phyloP scores from a whole-genome alignment of 2,888 invertebrate genomes.

The Drosophila demipolita region DNA sequence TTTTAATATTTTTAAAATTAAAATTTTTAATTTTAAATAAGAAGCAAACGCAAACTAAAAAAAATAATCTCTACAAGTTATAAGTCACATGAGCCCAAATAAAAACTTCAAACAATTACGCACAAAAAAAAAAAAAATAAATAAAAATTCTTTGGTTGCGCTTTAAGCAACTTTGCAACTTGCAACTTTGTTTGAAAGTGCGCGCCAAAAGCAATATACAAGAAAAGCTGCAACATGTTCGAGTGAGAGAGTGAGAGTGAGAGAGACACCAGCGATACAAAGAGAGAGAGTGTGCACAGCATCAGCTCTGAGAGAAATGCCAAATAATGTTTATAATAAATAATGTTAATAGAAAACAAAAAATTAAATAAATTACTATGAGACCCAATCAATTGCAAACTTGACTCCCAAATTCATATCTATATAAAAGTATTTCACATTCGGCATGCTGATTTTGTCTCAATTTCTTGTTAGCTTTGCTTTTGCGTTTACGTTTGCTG shows the following conservation, averaged over 20 bases:
- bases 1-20: too few species aligned
- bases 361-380: neutral
- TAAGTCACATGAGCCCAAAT: constrained; percentile 62
- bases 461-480: constrained; percentile 49
- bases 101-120: constrained; percentile 27
- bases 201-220: constrained; percentile 44
- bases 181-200: constrained; percentile 48
- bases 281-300: constrained; percentile 38
- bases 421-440: constrained; percentile 35
- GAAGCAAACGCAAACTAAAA: constrained; percentile 40
- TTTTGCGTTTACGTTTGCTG: constrained; percentile 47
- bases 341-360: neutral
- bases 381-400: neutral
- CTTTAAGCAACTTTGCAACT: constrained; percentile 8
- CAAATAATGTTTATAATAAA: neutral
- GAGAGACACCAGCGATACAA: constrained; percentile 10
- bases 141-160: constrained; percentile 16
- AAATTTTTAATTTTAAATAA: constrained; percentile 53
- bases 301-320: constrained; percentile 19
- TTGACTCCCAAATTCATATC: neutral
- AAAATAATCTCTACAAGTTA: constrained; percentile 54
- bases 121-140: neutral
- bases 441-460: constrained; percentile 8
- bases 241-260: constrained; percentile 13
- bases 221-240: constrained; percentile 55